These are phyloP conservation scores for Idris sp. DNA, from an alignment of 1,140 invertebrate species.

Conservation along the genomic window DNA sequence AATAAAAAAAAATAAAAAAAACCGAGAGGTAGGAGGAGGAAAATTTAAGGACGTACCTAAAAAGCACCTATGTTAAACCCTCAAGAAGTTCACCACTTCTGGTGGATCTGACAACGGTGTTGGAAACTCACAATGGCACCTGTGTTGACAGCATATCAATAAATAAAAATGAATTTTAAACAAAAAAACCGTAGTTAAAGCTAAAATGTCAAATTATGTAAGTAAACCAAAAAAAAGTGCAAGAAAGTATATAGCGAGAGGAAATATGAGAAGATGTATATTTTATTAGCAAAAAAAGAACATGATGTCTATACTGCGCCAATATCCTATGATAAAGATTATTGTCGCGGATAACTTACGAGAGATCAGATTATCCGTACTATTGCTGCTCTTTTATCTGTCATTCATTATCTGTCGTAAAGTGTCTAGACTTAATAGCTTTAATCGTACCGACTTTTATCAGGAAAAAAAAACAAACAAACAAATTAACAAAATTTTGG, in stretches of 20 bases:
- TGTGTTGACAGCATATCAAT: slow-evolving; percentile 60
- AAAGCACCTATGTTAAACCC: slow-evolving; percentile 12
- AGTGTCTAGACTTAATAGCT: slow-evolving; percentile 67
- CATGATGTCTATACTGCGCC: slow-evolving; percentile 61
- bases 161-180: slow-evolving; percentile 27
- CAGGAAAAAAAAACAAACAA: no score
- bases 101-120: slow-evolving; percentile 4
- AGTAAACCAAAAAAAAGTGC: slow-evolving; percentile 53
- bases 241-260: slow-evolving; percentile 58
- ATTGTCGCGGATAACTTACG: slow-evolving; percentile 70
- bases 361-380: slow-evolving; percentile 65
- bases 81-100: not conserved
- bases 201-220: slow-evolving; percentile 63
- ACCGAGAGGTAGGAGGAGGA: slow-evolving; percentile 19
- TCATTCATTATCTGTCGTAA: slow-evolving; percentile 66
- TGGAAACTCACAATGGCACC: slow-evolving; percentile 42
- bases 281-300: slow-evolving; percentile 61
- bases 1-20: slow-evolving; percentile 19
- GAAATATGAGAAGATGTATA: slow-evolving; percentile 56
- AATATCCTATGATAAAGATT: slow-evolving; percentile 63
- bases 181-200: slow-evolving; percentile 55
- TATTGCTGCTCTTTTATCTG: slow-evolving; percentile 66
- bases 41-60: slow-evolving; percentile 38
- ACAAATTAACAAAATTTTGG: no score
- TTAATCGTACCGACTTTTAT: slow-evolving; percentile 59